These are phyloP conservation scores for Melanocharis versteri DNA, from an alignment of 2,113 vertebrate genomes.

Conservation along the genomic window DNA sequence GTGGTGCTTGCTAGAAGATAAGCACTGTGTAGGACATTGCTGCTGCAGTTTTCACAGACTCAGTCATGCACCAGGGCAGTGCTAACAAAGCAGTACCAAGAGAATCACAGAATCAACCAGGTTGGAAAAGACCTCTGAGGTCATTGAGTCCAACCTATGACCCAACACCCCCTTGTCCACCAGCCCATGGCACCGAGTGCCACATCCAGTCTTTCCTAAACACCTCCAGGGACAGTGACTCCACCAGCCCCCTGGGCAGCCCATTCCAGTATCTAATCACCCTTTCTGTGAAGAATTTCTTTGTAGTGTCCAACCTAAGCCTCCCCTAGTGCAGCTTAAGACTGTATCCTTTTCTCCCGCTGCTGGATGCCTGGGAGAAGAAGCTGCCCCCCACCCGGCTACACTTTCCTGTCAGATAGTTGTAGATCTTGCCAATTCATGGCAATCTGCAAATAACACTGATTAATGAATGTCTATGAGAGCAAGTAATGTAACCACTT, in stretches of 20 bases:
- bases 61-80: not conserved
- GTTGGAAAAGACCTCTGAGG: not conserved
- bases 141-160: not conserved
- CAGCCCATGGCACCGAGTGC: not conserved
- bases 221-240: not conserved
- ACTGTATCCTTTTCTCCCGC: not conserved
- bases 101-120: not conserved
- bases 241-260: not conserved
- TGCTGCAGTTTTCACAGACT: not conserved
- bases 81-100: not conserved
- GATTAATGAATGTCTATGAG: fast-evolving
- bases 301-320: not conserved
- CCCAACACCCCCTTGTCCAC: not conserved
- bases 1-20: too few relatives aligned
- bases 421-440: not conserved
- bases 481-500: not conserved
- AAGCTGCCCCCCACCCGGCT: fast-evolving
- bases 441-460: not conserved
- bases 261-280: not conserved
- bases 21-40: not conserved
- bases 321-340: not conserved
- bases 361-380: not conserved
- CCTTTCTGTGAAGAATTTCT: not conserved
- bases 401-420: not conserved
- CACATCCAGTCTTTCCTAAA: not conserved